Evolutionary conservation across 2,113 vertebrate genomes (phyloP), one percentile per base, ranked within the genome.

Genomic region (Rhinopomastus cyanomelas): DNA sequence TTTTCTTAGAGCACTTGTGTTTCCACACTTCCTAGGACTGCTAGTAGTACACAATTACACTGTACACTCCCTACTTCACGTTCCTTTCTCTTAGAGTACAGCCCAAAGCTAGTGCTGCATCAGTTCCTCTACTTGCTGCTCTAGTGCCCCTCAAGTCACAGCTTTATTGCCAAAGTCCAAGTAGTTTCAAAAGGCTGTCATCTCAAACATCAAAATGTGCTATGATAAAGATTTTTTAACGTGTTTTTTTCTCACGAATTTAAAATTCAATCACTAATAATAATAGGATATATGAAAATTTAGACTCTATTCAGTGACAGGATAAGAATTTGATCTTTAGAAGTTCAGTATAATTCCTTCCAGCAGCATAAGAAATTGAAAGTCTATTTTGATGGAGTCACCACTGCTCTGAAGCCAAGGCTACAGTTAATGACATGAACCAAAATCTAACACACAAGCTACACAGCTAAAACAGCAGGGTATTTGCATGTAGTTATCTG

Each of bases 331-430:
- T 61, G 32, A 91, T 75, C 61, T 78, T 84, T 57, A 51, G 23
- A 88, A 86, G 20, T 67, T 64, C 17, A 55, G 17, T 89, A 48
- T 20, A 77, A 57, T 86, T 83, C 42, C 61, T 78, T 88, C 49
- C 73, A 91, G 55, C 23, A 85, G 62, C 21, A 22, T 44, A 86
- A 75, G 59, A 84, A 94, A 86, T 88, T 30, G 78, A 83, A 87
- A 68, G 30, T 23, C 27, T 42, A 29, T 72, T 89, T 91, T 48
- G 78, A n/a, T 26, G 8, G 16, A 89, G 59, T 49, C 39, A 7
- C 53, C 57, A 81, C 61, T 64, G 16, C 53, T 78, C 73, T 90
- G 46, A 94, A 92, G 12, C 14, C 26, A 83, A 86, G 49, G 46
- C 86, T 82, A 72, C 36, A 86, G 32, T 25, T 84, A 88, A n/a